Percentiles rank a stretch among this genome's conserved stretches.
phyloP scores from a whole-genome alignment of 2,797 vertebrate genomes.

The Sciaenops ocellatus region DNA sequence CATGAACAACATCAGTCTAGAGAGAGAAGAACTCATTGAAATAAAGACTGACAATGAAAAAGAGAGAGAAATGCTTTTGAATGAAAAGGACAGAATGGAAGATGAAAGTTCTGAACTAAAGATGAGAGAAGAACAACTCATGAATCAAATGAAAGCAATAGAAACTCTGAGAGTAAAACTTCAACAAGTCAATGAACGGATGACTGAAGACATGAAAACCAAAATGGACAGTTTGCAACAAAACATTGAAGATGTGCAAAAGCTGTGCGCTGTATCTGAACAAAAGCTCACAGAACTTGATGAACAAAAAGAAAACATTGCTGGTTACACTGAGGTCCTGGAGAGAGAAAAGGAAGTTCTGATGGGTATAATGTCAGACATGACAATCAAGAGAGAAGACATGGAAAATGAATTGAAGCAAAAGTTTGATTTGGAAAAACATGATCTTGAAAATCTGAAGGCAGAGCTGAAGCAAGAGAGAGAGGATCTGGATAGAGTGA shows the following conservation, averaged over 20 bases:
- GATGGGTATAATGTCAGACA: background rate
- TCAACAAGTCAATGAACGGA: slow-evolving; percentile 4
- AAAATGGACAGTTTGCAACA: too few relatives aligned
- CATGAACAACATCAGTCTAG: background rate
- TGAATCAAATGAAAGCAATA: background rate
- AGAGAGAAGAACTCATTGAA: background rate
- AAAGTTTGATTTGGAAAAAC: background rate
- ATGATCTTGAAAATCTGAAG: background rate
- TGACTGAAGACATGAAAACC: background rate
- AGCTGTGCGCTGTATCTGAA: background rate
- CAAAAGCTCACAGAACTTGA: background rate
- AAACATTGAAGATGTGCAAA: too few relatives aligned
- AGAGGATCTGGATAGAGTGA: background rate
- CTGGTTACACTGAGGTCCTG: too few relatives aligned
- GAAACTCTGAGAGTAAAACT: background rate
- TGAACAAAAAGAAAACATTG: background rate
- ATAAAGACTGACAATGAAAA: background rate
- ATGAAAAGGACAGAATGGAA: background rate
- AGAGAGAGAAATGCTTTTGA: background rate
- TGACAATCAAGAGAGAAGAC: slow-evolving; percentile 1
- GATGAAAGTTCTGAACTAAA: background rate
- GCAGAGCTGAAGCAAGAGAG: background rate
- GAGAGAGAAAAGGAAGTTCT: too few relatives aligned
- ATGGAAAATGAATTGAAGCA: background rate
- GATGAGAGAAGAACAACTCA: background rate